Percentiles rank a stretch among this genome's conserved stretches.
Evolutionary conservation across 2,797 vertebrate species (phyloP).

Genomic region (Parotocinclus haroldoi): DNA sequence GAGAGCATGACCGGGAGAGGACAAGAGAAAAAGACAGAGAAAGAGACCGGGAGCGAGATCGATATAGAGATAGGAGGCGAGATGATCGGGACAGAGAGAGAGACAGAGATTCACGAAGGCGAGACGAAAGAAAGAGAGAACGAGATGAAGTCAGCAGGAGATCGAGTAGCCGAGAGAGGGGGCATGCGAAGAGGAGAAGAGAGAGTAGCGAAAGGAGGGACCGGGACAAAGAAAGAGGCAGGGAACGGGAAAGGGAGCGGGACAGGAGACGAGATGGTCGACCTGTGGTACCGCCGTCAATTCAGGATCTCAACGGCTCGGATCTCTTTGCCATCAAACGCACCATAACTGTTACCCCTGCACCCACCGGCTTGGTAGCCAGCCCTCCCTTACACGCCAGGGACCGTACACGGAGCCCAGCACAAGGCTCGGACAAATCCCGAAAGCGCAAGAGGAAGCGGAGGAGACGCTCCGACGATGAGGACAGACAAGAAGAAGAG

Average conservation of each 20-base stretch:
- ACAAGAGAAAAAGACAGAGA: constrained; percentile 46
- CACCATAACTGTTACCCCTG: constrained; percentile 87
- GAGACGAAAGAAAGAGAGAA: constrained; percentile 50
- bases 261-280: constrained; percentile 72
- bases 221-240: constrained; percentile 58
- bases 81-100: constrained; percentile 34
- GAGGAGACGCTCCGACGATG: constrained; percentile 60
- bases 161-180: constrained; percentile 62
- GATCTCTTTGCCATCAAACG: constrained; percentile 90
- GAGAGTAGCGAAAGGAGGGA: constrained; percentile 52
- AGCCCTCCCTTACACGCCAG: constrained; percentile 63
- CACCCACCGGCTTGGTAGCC: constrained; percentile 68
- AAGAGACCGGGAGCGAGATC: constrained; percentile 48
- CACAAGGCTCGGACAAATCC: constrained; percentile 57
- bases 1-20: constrained; percentile 55
- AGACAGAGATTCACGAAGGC: constrained; percentile 54
- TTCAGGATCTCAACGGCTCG: constrained; percentile 89
- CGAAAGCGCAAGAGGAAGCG: constrained; percentile 72
- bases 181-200: constrained; percentile 46
- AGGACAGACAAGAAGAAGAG: constrained; percentile 51
- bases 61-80: constrained; percentile 37
- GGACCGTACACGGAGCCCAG: constrained; percentile 50
- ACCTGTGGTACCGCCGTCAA: constrained; percentile 86
- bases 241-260: constrained; percentile 51
- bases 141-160: constrained; percentile 64